Evolutionary conservation across 2,113 vertebrate genomes (phyloP), one percentile per base, ranked within the genome.

Genomic region (Dunckerocampus dactyliophorus): DNA sequence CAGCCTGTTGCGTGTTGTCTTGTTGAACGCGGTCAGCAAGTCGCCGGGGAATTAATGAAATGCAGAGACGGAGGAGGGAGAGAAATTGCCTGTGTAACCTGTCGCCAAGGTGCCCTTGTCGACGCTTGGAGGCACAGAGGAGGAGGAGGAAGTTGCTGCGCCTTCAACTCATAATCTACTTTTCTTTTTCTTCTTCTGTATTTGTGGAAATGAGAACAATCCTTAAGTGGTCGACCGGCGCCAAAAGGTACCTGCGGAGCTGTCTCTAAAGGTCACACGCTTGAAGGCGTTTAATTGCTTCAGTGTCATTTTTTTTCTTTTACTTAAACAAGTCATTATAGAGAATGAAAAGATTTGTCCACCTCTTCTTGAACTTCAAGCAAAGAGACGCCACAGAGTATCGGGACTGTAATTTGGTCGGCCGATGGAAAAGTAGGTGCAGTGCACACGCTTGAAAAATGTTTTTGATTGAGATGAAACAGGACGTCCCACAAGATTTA

Each of bases 1-100:
- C 81, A 87, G 91, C 89, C 81, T 88, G 91, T 90, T 88, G 88
- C 86, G 72, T 88, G 88, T 89, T 86, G 89, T 90, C 5, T 20
- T 78, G 76, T 75, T 28, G 80, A 85, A 90, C 87, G 69, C 71
- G 63, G 80, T 76, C 75, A 68, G 79, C 79, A 67, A 88, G 85
- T 87, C 88, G 63, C 89, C 67, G 63, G 19, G 87, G 90, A 88
- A 84, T 86, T 88, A 89, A 91, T 89, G 87, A 89, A 91, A 91
- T 84, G 84, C 87, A 74, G 83, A 71, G 72, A 62, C 11, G 37
- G 19, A 85, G 81, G 71, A 62, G 11, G 37, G 19, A 85, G 81
- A 90, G 83, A 87, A 90, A 89, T 89, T 88, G 87, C 82, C 81
- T 81, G 64, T 71, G 73, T 86, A 89, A 90, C 87, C 88, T 87